These are phyloP conservation scores for Triplophysa siluroides DNA, from an alignment of 2,113 vertebrate species.

Conservation along the genomic window DNA sequence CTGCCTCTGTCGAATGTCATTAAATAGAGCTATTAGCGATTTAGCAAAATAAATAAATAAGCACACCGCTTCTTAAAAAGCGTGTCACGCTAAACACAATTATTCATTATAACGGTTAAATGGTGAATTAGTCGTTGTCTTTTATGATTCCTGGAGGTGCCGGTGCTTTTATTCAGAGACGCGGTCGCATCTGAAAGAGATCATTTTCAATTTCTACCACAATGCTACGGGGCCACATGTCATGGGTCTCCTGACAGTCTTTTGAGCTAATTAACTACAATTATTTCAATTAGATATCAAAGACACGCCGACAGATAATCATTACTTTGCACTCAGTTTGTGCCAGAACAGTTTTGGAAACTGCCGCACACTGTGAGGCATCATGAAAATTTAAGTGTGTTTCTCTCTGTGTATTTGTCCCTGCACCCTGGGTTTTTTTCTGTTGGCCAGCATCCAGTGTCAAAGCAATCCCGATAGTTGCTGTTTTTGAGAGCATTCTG, in stretches of 20 bases:
- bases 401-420: conserved; percentile 47
- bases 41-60: conserved; percentile 20
- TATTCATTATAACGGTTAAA: conserved; percentile 47
- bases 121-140: conserved; percentile 41
- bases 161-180: conserved; percentile 25
- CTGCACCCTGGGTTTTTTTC: conserved; percentile 38
- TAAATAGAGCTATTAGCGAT: conserved; percentile 36
- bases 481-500: conserved; percentile 8
- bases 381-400: conserved; percentile 29
- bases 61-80: conserved; percentile 10
- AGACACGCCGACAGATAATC: conserved; percentile 49
- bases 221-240: not conserved
- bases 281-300: conserved; percentile 56
- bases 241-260: conserved; percentile 45
- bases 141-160: conserved; percentile 48
- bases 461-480: conserved; percentile 35
- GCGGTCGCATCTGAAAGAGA: conserved; percentile 35
- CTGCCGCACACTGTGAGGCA: conserved; percentile 28
- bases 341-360: conserved; percentile 32
- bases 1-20: conserved; percentile 18
- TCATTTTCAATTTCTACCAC: conserved; percentile 19
- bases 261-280: conserved; percentile 48
- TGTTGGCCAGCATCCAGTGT: conserved; percentile 48
- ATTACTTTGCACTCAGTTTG: conserved; percentile 44
- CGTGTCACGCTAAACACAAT: conserved; percentile 32